Evolutionary conservation across 2,113 vertebrate species (phyloP), one percentile per base, ranked within the genome.

Genomic region (Pachypanchax playfairii): DNA sequence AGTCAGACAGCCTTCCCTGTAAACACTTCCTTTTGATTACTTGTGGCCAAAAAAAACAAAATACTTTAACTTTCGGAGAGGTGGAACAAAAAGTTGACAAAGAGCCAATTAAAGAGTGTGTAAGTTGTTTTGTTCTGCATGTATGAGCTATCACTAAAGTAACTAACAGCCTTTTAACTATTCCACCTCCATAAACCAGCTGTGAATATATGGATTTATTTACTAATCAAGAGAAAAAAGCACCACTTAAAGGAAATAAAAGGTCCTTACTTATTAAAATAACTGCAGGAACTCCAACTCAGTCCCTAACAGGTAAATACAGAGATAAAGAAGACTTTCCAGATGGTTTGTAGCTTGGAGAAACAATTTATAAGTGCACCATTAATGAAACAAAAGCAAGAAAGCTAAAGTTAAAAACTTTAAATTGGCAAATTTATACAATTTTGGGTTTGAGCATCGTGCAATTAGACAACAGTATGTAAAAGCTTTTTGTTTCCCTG

Each of bases 171-270:
- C 63, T 82, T 79, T 26, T 47, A 76, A 84, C 47, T 73, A 77
- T 80, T 65, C 35, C n/a, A 66, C 71, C 65, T 65, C 71, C 62
- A 54, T 73, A 73, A 76, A 79, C 68, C 69, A 59, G 77, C 77
- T 67, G 77, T 59, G 54, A 77, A 76, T 73, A n/a, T n/a, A 81
- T 73, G 68, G 76, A 83, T 65, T 68, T 64, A 58, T 77, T 66
- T 77, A 76, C 38, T 74, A 85, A 63, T 41, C 17, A 17, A 42
- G n/a, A 20, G 2, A 39, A 39, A 93, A 94, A 95, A 98, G 95
- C 96, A 97, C 95, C 95, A 94, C 96, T 92, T 91, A 89, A 92
- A 89, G 93, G 91, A 52, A 85, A 82, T n/a, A n/a, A 89, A 73
- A 85, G 58, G 22, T 47, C 42, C 42, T 20, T 92, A 93, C 92